These are phyloP conservation scores for Coilia nasus DNA, from an alignment of 2,797 vertebrate genomes.

Conservation along the genomic window DNA sequence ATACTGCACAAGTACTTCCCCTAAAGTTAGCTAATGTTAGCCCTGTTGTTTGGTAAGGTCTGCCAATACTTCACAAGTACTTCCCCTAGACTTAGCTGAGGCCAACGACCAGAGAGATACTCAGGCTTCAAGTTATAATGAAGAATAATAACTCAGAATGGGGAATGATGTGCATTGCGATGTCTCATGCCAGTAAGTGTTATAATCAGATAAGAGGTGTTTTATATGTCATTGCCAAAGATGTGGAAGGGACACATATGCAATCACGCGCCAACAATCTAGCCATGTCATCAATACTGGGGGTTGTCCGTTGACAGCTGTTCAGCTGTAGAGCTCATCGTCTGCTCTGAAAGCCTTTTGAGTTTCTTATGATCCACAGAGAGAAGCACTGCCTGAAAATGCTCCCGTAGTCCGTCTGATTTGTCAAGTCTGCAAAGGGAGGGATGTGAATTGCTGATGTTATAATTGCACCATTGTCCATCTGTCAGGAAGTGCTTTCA, in stretches of 20 bases:
- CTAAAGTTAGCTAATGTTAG: too few relatives aligned
- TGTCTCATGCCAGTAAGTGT: too few relatives aligned
- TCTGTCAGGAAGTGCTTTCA: slow-evolving; percentile 12
- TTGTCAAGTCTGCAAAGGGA: neutral
- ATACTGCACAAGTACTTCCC: too few relatives aligned
- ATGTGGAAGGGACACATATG: neutral
- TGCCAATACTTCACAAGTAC: too few relatives aligned
- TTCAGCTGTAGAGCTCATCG: neutral
- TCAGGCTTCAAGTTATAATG: too few relatives aligned
- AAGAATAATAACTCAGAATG: too few relatives aligned
- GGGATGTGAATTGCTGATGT: slow-evolving; percentile 3
- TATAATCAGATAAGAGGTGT: too few relatives aligned
- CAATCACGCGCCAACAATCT: neutral
- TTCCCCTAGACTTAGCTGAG: too few relatives aligned
- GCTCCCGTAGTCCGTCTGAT: neutral
- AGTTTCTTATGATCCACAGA: neutral
- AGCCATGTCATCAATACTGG: neutral
- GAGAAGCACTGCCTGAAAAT: neutral
- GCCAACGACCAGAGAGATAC: too few relatives aligned
- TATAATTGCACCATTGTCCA: slow-evolving; percentile 10
- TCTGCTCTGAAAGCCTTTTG: neutral
- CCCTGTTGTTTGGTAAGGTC: too few relatives aligned
- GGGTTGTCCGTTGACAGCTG: neutral
- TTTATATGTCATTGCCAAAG: neutral
- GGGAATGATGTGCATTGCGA: too few relatives aligned